Evolutionary conservation across 2,888 invertebrate genomes (phyloP), one percentile per base, ranked within the genome.

Genomic region (Heliconius sara): DNA sequence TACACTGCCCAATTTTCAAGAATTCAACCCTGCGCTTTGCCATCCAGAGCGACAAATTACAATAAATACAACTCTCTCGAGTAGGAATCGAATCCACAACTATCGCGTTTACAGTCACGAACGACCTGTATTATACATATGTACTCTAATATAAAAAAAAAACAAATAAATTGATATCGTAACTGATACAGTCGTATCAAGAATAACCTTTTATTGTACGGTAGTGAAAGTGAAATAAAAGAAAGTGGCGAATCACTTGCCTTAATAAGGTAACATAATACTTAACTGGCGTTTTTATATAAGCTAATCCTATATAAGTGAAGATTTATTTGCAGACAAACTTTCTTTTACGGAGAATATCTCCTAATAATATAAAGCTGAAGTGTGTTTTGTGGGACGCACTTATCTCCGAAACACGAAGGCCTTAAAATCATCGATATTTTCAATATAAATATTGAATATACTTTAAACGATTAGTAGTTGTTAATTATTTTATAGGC

Each of bases 171-270:
- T 5, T 16, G 65, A 65, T 65, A 65, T 65, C 6, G 43, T 39
- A 73, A 60, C 57, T 16, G 34, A 73, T 60, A 60, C 25, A 60
- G 22, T 2, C n/a, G 73, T 73, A 34, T 27, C 27, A 75, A 75
- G 63, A 63, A 63, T 27, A 27, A 75, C 65, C 75, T 75, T 63
- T 75, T 65, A 75, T 65, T 57, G 73, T 57, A 52, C 76, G 39
- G 47, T 71, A 47, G 70, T 63, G 71, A 71, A 77, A 78, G 72
- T 72, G 47, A 72, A 43, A 30, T 43, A 27, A 72, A 78, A 71
- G 77, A 78, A 78, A 78, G 72, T 78, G n/a, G 71, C 27, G 66
- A 78, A 52, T 78, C 77, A 72, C 72, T 72, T 66, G 30, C 71
- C 77, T 72, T 78, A 66, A 78, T 78, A 72, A 66, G 70, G 60